phyloP scores from a whole-genome alignment of 2,113 vertebrate species.

The Zonotrichia leucophrys region DNA sequence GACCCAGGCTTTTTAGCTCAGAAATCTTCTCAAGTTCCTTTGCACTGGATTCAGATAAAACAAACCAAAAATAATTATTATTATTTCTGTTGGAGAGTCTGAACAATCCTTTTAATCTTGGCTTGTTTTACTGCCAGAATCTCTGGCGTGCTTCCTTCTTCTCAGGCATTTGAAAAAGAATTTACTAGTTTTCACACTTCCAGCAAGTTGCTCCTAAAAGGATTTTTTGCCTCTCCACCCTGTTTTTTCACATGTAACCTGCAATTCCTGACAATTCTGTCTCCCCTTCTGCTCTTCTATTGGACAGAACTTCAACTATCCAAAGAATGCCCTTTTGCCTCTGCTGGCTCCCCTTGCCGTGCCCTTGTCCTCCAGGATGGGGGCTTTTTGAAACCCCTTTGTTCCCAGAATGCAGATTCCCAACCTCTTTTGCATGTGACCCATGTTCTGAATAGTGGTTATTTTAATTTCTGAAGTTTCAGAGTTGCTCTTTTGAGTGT shows the following conservation, averaged over 20 bases:
- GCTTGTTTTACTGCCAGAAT: not conserved
- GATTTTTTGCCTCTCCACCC: not conserved
- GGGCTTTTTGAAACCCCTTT: not conserved
- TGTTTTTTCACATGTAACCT: not conserved
- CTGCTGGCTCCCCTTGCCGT: not conserved
- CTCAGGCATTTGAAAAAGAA: not conserved
- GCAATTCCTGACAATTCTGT: not conserved
- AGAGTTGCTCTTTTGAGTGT: not conserved
- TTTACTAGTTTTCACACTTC: not conserved
- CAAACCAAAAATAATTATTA: not conserved
- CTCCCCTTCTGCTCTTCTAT: not conserved
- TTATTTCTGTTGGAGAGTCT: not conserved
- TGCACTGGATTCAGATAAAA: not conserved
- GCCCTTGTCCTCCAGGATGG: not conserved
- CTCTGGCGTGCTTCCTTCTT: not conserved
- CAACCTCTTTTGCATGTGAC: not conserved
- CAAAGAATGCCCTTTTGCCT: not conserved
- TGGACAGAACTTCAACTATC: not conserved
- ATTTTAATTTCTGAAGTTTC: not conserved
- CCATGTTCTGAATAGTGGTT: not conserved
- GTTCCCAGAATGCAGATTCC: not conserved
- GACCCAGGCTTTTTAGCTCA: not conserved
- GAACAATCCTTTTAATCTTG: constrained; percentile 5
- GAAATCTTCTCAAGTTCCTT: not conserved
- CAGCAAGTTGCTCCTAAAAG: not conserved